phyloP scores from a whole-genome alignment of 2,113 vertebrate species.

The Crotalus viridis region DNA sequence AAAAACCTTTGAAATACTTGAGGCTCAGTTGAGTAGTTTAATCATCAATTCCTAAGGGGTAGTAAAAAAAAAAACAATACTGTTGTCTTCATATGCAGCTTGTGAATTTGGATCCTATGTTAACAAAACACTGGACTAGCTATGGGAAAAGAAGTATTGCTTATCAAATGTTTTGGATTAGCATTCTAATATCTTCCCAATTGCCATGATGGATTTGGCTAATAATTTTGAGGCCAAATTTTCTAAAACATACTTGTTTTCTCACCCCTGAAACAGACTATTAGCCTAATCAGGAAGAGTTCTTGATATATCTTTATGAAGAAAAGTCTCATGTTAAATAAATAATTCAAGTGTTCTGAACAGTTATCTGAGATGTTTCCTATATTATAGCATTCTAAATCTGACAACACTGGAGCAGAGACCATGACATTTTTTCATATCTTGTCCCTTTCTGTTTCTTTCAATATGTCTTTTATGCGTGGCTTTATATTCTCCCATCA shows the following conservation, averaged over 20 bases:
- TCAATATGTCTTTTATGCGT: not conserved
- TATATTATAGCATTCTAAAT: not conserved
- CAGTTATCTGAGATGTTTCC: not conserved
- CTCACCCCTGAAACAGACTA: not conserved
- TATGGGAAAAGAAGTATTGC: not conserved
- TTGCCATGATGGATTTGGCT: not conserved
- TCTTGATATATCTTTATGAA: not conserved
- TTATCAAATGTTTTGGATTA: not conserved
- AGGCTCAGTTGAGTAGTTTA: not conserved
- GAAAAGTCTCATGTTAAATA: not conserved
- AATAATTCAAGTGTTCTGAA: not conserved
- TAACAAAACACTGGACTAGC: not conserved
- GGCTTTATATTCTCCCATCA: not conserved
- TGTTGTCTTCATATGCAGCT: not conserved
- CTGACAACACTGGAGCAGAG: not conserved
- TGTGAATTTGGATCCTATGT: not conserved
- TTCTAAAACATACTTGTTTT: not conserved
- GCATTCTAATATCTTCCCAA: not conserved
- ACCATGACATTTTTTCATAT: not conserved
- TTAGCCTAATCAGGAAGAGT: not conserved
- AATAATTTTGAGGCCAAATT: not conserved
- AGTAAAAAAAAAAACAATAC: not conserved
- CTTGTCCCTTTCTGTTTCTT: not conserved
- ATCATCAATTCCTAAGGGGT: not conserved
- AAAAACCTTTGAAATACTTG: not conserved